These are phyloP conservation scores for Picus viridis DNA, from an alignment of 2,797 vertebrate genomes.

Conservation along the genomic window DNA sequence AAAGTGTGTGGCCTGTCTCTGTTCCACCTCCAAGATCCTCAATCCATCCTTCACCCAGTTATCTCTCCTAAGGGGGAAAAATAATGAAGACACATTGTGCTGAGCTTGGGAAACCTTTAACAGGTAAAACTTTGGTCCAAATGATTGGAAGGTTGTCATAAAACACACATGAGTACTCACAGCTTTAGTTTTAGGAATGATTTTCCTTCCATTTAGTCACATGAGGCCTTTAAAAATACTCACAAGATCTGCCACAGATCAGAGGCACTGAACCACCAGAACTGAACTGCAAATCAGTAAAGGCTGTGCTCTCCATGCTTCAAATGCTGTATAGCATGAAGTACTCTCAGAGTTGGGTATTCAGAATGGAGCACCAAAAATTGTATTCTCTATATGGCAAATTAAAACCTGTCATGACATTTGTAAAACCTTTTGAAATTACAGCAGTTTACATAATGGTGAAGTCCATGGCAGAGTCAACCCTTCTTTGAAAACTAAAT, in stretches of 20 bases:
- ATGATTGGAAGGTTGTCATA: not conserved
- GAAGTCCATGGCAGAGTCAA: not conserved
- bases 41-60: not conserved
- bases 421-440: slow-evolving; percentile 2
- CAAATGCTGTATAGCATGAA: not conserved
- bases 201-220: not conserved
- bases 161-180: not conserved
- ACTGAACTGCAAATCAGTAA: not conserved
- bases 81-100: not conserved
- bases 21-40: not conserved
- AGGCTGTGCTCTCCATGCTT: not conserved
- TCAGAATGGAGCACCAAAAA: not conserved
- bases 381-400: not conserved
- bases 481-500: not conserved
- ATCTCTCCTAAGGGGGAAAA: not conserved
- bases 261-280: not conserved
- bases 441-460: not conserved
- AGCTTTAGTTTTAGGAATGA: not conserved
- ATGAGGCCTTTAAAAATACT: not conserved
- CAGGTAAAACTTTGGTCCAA: not conserved
- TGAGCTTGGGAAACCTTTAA: not conserved
- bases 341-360: not conserved
- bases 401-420: not conserved
- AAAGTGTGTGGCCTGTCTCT: not conserved
- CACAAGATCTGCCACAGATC: not conserved